Evolutionary conservation across 2,113 vertebrate genomes (phyloP).

Genomic region (Marmota flaviventris): DNA sequence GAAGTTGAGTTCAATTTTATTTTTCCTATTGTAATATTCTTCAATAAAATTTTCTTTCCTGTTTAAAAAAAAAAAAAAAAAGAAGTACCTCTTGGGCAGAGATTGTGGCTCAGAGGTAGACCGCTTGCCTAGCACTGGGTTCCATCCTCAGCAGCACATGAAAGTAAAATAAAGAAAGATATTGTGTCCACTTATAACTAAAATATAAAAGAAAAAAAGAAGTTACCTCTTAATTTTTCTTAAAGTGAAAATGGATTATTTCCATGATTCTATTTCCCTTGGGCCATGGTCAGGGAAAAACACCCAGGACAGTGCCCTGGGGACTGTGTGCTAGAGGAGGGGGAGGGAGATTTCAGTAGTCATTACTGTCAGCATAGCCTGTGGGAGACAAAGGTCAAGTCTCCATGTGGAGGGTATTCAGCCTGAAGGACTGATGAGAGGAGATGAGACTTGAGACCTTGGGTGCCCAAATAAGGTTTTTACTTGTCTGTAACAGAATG

Average conservation of each 20-base stretch:
- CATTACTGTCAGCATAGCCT: background rate
- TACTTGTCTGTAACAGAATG: background rate
- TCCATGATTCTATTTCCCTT: background rate
- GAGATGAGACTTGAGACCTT: background rate
- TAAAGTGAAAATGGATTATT: background rate
- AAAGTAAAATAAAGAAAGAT: too few species aligned
- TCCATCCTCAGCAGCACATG: too few species aligned
- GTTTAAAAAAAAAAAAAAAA: background rate
- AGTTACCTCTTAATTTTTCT: background rate
- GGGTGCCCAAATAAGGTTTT: background rate
- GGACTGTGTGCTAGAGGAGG: background rate
- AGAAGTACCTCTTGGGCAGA: too few species aligned
- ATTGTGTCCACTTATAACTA: too few species aligned
- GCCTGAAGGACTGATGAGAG: background rate
- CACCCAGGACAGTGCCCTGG: background rate
- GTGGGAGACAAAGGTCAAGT: background rate
- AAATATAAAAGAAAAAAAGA: too few species aligned
- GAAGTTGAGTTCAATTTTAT: background rate
- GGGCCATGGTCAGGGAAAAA: background rate
- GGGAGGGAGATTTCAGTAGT: background rate
- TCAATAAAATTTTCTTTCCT: background rate
- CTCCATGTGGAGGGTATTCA: background rate
- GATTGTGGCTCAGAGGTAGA: too few species aligned
- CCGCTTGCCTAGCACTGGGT: too few species aligned
- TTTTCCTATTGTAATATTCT: background rate